These are phyloP conservation scores for Hapalemur alaotrensis DNA, from an alignment of 2,797 vertebrate species.

Conservation along the genomic window DNA sequence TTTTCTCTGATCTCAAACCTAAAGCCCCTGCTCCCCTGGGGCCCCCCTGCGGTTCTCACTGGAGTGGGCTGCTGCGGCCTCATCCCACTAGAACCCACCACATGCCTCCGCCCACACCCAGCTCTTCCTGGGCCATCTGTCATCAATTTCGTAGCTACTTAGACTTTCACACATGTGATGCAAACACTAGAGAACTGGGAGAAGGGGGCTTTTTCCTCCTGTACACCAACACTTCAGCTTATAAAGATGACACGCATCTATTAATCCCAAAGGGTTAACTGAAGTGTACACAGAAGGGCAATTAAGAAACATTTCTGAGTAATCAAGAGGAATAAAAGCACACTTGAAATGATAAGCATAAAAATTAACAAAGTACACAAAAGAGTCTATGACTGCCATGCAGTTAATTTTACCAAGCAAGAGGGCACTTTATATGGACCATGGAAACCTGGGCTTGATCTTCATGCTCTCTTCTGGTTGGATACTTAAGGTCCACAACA, in stretches of 20 bases:
- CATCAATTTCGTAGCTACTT: neutral
- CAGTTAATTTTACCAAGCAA: neutral
- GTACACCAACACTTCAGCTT: neutral
- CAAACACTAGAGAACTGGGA: neutral
- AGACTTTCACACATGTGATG: neutral
- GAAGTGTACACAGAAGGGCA: neutral
- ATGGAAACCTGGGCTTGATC: neutral
- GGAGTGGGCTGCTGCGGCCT: neutral
- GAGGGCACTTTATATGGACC: neutral
- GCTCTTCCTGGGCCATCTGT: neutral
- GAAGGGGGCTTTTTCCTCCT: neutral
- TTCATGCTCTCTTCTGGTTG: neutral
- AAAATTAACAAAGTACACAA: neutral
- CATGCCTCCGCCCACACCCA: neutral
- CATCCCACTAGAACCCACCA: neutral
- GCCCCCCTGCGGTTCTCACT: neutral
- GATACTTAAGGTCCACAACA: neutral
- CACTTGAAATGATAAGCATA: neutral
- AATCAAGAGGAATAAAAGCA: neutral
- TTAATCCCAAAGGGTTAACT: neutral
- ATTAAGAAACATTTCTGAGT: neutral
- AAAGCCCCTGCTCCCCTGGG: neutral
- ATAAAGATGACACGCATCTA: neutral
- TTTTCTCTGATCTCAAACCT: neutral
- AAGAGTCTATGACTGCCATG: neutral